Conservation (phyloP, 2,888 invertebrate genomes). For the Arenicola marina region DNA sequence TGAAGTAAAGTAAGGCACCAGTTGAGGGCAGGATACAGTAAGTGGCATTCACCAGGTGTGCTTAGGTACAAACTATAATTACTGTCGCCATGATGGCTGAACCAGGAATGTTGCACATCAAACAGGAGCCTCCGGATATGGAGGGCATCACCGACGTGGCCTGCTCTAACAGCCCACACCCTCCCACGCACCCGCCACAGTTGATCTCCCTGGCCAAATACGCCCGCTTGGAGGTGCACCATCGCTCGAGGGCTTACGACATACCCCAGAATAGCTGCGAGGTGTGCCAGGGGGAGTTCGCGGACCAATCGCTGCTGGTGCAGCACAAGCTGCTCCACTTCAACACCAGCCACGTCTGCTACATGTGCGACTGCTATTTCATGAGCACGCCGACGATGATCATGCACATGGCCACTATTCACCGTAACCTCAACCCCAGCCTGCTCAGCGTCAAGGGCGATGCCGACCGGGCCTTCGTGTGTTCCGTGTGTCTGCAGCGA, state of each 20-base stretch:
- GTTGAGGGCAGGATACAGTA: too few relatives aligned
- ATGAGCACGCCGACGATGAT: conserved; percentile 25
- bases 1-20: too few relatives aligned
- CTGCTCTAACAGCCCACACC: too few relatives aligned
- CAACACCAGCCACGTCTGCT: conserved; percentile 38
- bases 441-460: background rate
- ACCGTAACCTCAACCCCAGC: conserved; percentile 23
- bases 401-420: conserved; percentile 33
- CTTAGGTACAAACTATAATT: too few relatives aligned
- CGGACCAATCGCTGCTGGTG: conserved; percentile 24
- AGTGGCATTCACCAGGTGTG: too few relatives aligned
- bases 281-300: conserved; percentile 38
- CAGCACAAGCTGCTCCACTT: conserved; percentile 40
- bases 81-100: too few relatives aligned
- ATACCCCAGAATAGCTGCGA: conserved; percentile 12
- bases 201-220: background rate
- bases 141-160: too few relatives aligned
- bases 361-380: conserved; percentile 38
- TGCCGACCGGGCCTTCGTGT: conserved; percentile 26
- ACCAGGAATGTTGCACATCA: too few relatives aligned
- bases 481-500: conserved; percentile 36
- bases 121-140: too few relatives aligned
- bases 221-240: background rate
- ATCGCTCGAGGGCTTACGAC: background rate
- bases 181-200: conserved; percentile 75